Base-by-base conservation (phyloP, 2,797 vertebrate species). In the Karalla daura region DNA sequence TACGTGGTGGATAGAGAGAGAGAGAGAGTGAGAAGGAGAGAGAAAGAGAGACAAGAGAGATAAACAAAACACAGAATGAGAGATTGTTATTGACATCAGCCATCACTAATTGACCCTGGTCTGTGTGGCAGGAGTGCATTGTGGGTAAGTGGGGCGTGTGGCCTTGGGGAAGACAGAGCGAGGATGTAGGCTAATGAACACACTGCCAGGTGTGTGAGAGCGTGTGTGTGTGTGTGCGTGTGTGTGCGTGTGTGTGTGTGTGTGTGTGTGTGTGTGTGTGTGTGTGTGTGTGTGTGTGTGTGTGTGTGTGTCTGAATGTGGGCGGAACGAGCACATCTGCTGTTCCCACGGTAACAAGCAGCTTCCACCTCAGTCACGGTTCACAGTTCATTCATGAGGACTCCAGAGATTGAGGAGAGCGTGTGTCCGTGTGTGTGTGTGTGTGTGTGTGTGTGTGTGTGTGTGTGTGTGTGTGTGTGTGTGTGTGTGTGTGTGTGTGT, bases 71-170 rank as follows among this genome's bases (percentile, higher is more conserved):
- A 63, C 39, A 36, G 43, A 58, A 43, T 25, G 52, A 74, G 33
- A 69, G 65, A 84, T 59, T 60, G 77, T 60, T 88, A 81, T 88
- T 84, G 83, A 84, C 85, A 81, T 59, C 73, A 80, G 69, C 58
- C 80, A 70, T 18, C 72, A 78, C 71, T 87, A 90, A 89, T 84
- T 90, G 88, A 88, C 88, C 84, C 81, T 17, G 54, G 78, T 76
- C 58, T 74, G 69, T 65, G 80, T 77, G 63, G 63, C 55, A 84
- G 76, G 50, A 80, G 80, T 91, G 86, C 88, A 91, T 88, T 90
- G 81, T 91, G 90, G 88, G 88, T 90, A 91, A 91, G 86, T 91
- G 86, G 88, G 84, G 60, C 77, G n/a, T 23, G 59, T 75, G 80
- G 86, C 88, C 89, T 91, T 86, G 76, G 84, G 88, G 88, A 73